phyloP scores from a whole-genome alignment of 1,140 invertebrate genomes.

The Hydropsyche tenuis region DNA sequence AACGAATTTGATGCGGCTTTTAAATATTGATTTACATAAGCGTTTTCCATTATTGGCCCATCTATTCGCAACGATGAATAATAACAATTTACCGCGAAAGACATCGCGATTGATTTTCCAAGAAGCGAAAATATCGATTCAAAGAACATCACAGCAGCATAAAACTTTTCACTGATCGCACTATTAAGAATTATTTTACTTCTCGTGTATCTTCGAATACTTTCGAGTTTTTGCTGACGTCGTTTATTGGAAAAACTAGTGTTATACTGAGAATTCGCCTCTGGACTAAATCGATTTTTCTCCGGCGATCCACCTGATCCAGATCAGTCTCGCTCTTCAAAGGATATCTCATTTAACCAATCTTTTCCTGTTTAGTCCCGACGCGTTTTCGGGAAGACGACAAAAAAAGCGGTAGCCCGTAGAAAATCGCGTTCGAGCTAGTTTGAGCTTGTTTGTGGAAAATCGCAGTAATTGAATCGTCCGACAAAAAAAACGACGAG shows the following conservation, averaged over 20 bases:
- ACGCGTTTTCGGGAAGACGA: background rate
- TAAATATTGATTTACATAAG: slow-evolving; percentile 22
- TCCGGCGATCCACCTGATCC: slow-evolving; percentile 21
- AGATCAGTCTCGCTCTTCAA: slow-evolving; percentile 36
- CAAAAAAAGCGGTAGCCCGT: slow-evolving; percentile 32
- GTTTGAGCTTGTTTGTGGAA: slow-evolving; percentile 39
- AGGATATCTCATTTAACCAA: slow-evolving; percentile 42
- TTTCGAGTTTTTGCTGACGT: no score
- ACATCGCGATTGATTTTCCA: background rate
- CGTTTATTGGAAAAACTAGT: background rate
- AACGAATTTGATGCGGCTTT: background rate
- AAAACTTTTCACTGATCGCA: no score
- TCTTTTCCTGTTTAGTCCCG: slow-evolving; percentile 30
- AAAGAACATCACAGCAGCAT: no score
- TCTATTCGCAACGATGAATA: background rate
- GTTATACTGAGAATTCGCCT: background rate
- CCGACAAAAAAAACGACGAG: slow-evolving; percentile 1
- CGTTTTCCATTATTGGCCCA: background rate
- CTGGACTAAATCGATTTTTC: slow-evolving; percentile 30
- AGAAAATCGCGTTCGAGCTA: slow-evolving; percentile 42
- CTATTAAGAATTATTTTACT: no score
- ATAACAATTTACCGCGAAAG: background rate
- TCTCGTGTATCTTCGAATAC: no score
- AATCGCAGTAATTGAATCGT: slow-evolving; percentile 46
- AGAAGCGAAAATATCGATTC: no score